Evolutionary conservation across 2,888 invertebrate species (phyloP), one percentile per base, ranked within the genome.

Genomic region (Amblyjoppa proteus): DNA sequence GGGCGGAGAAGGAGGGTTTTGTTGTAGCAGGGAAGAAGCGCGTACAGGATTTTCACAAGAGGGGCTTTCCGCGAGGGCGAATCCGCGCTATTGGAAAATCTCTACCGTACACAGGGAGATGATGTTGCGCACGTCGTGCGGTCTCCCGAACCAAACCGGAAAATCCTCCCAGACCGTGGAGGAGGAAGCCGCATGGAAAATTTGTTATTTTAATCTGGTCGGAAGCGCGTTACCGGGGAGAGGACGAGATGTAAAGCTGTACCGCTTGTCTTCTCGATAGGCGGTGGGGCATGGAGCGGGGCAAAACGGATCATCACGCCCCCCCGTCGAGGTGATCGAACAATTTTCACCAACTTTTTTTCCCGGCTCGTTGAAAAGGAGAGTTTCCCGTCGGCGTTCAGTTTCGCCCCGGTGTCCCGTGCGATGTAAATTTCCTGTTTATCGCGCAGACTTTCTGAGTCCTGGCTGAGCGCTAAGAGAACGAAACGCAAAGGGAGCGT

Each of bases 141-240:
- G 71, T 76, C 71, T 45, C 66, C 31, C 45, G 25, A 38, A 45
- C 7, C 70, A 64, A 28, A 13, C 6, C 28, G 80, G 41, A 71
- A 74, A 81, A 74, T 74, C 61, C 41, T 9, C 53, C 53, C 51
- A 53, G 53, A 38, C 56, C 56, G 53, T 68, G 25, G 25, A 51
- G 70, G 38, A 61, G 56, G 56, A 53, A 51, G 76, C 53, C 11
- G 56, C 53, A 73, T 45, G 81, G 31, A 77, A 84, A 81, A 81
- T 73, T 81, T 76, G 73, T 84, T 81, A 80, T 81, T 76, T 76
- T 81, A 71, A 68, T 73, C 73, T 61, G 49, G 13, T 13, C n/a
- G 31, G 34, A 73, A 71, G 49, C 49, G 49, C 56, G 74, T 79
- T 38, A 61, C 28, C 31, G 20, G n/a, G 28, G 64, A 7, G 20